Evolutionary conservation across 1,140 invertebrate genomes (phyloP).

Genomic region (Zaprionus ornatus): DNA sequence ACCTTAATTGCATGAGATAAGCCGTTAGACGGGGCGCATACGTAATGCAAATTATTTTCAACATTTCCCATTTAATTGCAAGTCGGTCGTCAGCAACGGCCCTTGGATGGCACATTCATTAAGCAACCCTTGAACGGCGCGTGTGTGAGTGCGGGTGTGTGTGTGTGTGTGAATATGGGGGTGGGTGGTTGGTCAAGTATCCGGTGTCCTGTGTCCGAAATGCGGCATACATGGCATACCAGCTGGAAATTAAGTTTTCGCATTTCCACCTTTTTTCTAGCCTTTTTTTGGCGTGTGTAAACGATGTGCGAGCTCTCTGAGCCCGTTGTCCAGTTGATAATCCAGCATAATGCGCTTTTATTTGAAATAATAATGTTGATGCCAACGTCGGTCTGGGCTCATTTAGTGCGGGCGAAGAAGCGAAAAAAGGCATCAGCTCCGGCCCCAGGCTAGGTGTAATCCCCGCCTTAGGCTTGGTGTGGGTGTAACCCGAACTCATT

Average conservation of each 20-base stretch:
- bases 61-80: slow-evolving; percentile 84
- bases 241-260: slow-evolving; percentile 80
- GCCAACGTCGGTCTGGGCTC: slow-evolving; percentile 76
- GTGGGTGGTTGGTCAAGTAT: slow-evolving; percentile 25
- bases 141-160: not conserved
- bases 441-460: slow-evolving; percentile 45
- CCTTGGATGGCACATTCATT: slow-evolving; percentile 65
- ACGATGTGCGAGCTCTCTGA: not conserved
- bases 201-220: slow-evolving; percentile 41
- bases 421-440: slow-evolving; percentile 20
- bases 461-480: slow-evolving; percentile 6
- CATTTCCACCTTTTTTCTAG: slow-evolving; percentile 70
- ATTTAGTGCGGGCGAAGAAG: slow-evolving; percentile 55
- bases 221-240: slow-evolving; percentile 70
- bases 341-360: slow-evolving; percentile 83
- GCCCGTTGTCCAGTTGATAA: slow-evolving; percentile 69
- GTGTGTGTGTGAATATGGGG: not conserved
- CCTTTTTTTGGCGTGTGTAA: slow-evolving; percentile 18
- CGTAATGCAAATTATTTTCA: slow-evolving; percentile 81
- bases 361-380: slow-evolving; percentile 84
- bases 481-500: slow-evolving; percentile 48
- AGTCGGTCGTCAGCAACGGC: slow-evolving; percentile 15
- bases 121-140: slow-evolving; percentile 43
- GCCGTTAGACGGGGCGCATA: slow-evolving; percentile 73
- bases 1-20: slow-evolving; percentile 83